Conservation (phyloP, 2,113 vertebrate genomes). For the Acanthisitta chloris region DNA sequence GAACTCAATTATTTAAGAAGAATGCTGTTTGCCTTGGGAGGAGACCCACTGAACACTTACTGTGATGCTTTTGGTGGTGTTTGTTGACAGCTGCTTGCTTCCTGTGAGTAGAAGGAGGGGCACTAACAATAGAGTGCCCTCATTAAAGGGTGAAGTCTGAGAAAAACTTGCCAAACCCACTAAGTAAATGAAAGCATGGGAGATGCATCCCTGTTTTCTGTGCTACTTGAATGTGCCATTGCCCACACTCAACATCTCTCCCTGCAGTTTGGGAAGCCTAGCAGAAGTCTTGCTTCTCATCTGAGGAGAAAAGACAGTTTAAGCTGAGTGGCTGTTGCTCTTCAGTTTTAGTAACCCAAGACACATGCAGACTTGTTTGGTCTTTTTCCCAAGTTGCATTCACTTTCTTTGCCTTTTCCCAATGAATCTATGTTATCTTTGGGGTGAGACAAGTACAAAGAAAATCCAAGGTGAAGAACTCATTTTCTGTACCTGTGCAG, state of each 20-base stretch:
- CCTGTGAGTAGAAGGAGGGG: background rate
- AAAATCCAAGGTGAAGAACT: background rate
- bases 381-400: background rate
- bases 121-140: background rate
- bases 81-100: background rate
- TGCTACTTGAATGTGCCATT: background rate
- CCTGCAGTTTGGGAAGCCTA: background rate
- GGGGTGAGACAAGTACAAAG: background rate
- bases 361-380: background rate
- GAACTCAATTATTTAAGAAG: background rate
- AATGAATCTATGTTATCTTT: background rate
- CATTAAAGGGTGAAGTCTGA: background rate
- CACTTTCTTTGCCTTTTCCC: background rate
- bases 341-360: background rate
- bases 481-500: background rate
- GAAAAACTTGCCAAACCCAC: background rate
- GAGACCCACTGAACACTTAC: background rate
- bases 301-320: background rate
- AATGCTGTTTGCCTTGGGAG: slow-evolving; percentile 5
- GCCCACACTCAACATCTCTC: background rate
- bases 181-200: background rate
- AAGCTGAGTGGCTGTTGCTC: background rate
- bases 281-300: background rate
- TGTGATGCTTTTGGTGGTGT: background rate
- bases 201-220: background rate